A percentile compares a stretch with the other conserved stretches of the same genome.
Evolutionary conservation across 2,888 invertebrate genomes (phyloP).

Genomic region (Anarsia innoxiella): DNA sequence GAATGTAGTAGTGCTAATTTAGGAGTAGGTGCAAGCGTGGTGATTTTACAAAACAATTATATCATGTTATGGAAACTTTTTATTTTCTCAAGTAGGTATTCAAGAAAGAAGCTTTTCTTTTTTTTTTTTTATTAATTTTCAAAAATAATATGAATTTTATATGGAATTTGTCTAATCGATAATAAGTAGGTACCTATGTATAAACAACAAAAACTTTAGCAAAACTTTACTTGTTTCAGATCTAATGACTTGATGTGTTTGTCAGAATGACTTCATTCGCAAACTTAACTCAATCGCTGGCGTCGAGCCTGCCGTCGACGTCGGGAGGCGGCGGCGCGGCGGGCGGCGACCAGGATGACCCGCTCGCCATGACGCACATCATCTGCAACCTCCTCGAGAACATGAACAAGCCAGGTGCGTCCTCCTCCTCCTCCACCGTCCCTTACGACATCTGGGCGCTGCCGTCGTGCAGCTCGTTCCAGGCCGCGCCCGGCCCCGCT

Average conservation of each 20-base stretch:
- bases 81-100: too few species aligned
- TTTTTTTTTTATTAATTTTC: too few species aligned
- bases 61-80: too few species aligned
- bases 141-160: too few species aligned
- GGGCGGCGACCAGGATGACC: slow-evolving; percentile 44
- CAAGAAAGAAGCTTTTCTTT: too few species aligned
- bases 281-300: slow-evolving; percentile 55
- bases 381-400: slow-evolving; percentile 72
- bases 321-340: slow-evolving; percentile 31
- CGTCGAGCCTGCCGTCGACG: slow-evolving; percentile 50
- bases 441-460: slow-evolving; percentile 63
- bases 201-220: not conserved
- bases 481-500: slow-evolving; percentile 43
- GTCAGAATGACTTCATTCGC: slow-evolving; percentile 59
- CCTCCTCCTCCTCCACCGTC: slow-evolving; percentile 45
- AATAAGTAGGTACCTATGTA: not conserved
- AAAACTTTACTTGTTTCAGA: slow-evolving; percentile 54
- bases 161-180: too few species aligned
- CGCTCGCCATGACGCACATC: slow-evolving; percentile 60
- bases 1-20: too few species aligned
- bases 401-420: slow-evolving; percentile 60
- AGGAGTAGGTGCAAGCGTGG: too few species aligned
- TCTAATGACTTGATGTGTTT: slow-evolving; percentile 52
- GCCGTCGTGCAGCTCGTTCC: slow-evolving; percentile 47
- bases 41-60: too few species aligned